A percentile compares a stretch with the other conserved stretches of the same genome.
phyloP scores from a whole-genome alignment of 1,140 invertebrate species.

The Sycophaga agraensis region DNA sequence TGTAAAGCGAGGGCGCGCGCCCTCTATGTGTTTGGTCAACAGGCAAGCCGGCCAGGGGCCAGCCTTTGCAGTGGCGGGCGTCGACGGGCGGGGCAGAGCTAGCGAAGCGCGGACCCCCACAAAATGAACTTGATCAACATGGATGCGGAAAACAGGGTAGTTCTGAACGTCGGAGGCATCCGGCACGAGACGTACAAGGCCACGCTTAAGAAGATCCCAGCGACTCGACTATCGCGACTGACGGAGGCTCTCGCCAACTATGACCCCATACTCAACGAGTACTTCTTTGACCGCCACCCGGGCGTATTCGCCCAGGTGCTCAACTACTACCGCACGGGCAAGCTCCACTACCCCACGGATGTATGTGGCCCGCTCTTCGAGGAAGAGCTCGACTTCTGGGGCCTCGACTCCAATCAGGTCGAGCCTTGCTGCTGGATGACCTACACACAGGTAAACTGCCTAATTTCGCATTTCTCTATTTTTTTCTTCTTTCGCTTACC shows the following conservation, averaged over 20 bases:
- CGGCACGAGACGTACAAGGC: conserved; percentile 95
- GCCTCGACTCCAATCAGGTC: conserved; percentile 89
- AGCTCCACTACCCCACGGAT: conserved; percentile 96
- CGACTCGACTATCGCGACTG: conserved; percentile 83
- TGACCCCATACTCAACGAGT: conserved; percentile 95
- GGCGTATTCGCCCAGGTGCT: conserved; percentile 95
- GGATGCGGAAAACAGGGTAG: conserved; percentile 77
- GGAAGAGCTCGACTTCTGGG: conserved; percentile 96
- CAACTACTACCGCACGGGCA: conserved; percentile 93
- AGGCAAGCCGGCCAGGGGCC: not conserved
- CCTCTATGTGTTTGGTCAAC: too few relatives aligned
- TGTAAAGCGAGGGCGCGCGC: too few relatives aligned
- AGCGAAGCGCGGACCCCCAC: not conserved
- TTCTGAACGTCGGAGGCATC: conserved; percentile 97
- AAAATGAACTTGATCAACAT: conserved; percentile 54
- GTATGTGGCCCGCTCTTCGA: conserved; percentile 98
- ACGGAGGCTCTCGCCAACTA: conserved; percentile 92
- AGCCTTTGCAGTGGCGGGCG: conserved; percentile 11
- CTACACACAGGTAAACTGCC: conserved; percentile 91
- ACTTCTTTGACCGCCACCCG: conserved; percentile 98
- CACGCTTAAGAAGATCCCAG: conserved; percentile 91
- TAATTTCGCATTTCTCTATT: not conserved
- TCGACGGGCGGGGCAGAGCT: conserved; percentile 50
- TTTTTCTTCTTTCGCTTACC: not conserved
- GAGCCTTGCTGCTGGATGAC: conserved; percentile 99